Evolutionary conservation across 1,140 invertebrate genomes (phyloP).

Genomic region (Holotrichia oblita): DNA sequence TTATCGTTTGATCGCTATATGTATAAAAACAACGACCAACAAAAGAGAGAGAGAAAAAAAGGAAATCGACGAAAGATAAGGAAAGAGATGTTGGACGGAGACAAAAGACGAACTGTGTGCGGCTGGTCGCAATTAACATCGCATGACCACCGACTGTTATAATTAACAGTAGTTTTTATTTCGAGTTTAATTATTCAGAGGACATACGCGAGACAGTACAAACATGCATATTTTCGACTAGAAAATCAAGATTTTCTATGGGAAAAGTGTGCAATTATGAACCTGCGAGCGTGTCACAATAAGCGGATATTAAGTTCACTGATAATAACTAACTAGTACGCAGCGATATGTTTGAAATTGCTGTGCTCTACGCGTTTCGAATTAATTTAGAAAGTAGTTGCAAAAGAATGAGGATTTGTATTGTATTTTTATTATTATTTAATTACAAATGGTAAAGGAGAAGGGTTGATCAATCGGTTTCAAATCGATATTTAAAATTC

Average conservation of each 20-base stretch:
- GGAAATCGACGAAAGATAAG: neutral
- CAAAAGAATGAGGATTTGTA: neutral
- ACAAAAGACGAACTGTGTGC: neutral
- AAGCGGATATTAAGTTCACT: conserved; percentile 11
- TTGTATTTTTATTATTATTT: neutral
- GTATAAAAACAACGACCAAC: neutral
- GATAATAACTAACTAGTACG: neutral
- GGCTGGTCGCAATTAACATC: conserved; percentile 24
- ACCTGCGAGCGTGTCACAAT: conserved; percentile 27
- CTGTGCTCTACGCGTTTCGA: neutral
- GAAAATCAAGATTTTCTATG: conserved; percentile 36
- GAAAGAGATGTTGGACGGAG: neutral
- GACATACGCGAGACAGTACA: neutral
- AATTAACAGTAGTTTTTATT: conserved; percentile 36
- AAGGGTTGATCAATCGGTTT: no score
- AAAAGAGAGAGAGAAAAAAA: neutral
- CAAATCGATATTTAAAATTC: no score
- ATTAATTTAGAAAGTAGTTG: neutral
- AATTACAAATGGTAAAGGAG: no score
- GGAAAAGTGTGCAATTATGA: conserved; percentile 28
- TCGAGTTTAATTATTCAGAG: conserved; percentile 33
- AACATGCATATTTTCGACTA: conserved; percentile 29
- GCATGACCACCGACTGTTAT: conserved; percentile 32
- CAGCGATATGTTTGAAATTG: neutral
- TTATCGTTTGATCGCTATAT: neutral